These are phyloP conservation scores for Ispidina picta DNA, from an alignment of 2,797 vertebrate genomes.

Conservation along the genomic window DNA sequence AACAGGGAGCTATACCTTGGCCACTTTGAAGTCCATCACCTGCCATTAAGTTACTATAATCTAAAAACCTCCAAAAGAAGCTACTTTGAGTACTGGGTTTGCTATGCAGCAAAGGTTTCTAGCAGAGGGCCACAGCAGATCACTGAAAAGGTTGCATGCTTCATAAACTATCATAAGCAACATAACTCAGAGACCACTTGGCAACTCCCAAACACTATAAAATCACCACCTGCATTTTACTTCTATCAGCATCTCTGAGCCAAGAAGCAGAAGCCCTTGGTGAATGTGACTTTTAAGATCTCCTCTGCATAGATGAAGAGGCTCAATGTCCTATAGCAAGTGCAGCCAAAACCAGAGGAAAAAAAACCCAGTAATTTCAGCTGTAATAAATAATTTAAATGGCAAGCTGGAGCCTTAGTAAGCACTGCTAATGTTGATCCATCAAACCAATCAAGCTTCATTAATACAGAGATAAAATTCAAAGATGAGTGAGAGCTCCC, in stretches of 20 bases:
- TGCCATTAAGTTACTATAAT: neutral
- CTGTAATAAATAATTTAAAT: neutral
- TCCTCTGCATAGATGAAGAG: neutral
- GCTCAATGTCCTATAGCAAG: neutral
- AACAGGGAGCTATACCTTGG: neutral
- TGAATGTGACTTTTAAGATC: neutral
- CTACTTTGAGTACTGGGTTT: neutral
- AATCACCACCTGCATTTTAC: constrained; percentile 27
- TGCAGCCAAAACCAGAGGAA: neutral
- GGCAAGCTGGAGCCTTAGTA: neutral
- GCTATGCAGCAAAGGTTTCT: neutral
- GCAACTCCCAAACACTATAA: neutral
- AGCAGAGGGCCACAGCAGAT: neutral
- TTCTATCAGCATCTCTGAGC: neutral
- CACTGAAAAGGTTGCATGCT: neutral
- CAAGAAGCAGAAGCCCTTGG: neutral
- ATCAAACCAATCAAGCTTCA: neutral
- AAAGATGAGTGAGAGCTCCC: neutral
- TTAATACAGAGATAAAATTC: neutral
- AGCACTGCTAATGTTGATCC: neutral
- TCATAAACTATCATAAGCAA: neutral
- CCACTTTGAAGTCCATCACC: neutral
- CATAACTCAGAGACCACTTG: constrained; percentile 9
- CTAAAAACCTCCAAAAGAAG: neutral
- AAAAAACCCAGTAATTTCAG: neutral